Base-by-base conservation (phyloP, 2,113 vertebrate species). In the Trichomycterus rosablanca region DNA sequence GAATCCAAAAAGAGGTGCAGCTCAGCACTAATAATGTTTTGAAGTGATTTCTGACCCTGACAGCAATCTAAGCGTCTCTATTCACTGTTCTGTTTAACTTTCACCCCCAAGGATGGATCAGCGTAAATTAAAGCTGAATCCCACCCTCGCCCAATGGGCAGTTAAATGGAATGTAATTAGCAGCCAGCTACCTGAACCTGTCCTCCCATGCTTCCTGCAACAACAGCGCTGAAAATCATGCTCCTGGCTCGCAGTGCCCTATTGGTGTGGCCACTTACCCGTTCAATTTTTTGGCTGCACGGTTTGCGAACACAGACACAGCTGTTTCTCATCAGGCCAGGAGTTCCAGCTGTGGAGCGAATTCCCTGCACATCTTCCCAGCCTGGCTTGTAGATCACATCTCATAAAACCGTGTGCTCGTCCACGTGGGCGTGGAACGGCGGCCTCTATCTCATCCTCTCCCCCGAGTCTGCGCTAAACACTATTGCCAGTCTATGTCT, bases 281-380 rank as follows among this genome's bases (percentile, higher is more conserved):
- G 42, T 51, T 63, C 43, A 46, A 59, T 45, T 52, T 59, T 58
- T 52, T 45, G 45, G 57, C 60, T 14, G 18, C 28, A 42, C 65
- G 35, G 56, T 68, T 65, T 19, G 7, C 1, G 39, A 67, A 56
- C 26, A 44, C 53, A 44, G 26, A 34, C 57, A 66, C 73, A 75
- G 70, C 69, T 72, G 69, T 75, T 75, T 39, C 49, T 63, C 57
- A 75, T 75, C 66, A 66, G 22, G 40, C 44, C 37, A 35, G 58
- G 42, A 58, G 42, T 51, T 59, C 34, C 61, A 56, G 67, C 50
- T 69, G 66, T 58, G 40, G 42, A 49, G 54, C 58, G 49, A 71
- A 64, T 67, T 59, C 55, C 54, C 54, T 67, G 46, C 51, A 49
- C 67, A 7, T 18, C 59, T 64, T 45, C 54, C 40, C 43, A 46